Base-by-base conservation (phyloP, 2,113 vertebrate genomes). In the Labeo rohita region DNA sequence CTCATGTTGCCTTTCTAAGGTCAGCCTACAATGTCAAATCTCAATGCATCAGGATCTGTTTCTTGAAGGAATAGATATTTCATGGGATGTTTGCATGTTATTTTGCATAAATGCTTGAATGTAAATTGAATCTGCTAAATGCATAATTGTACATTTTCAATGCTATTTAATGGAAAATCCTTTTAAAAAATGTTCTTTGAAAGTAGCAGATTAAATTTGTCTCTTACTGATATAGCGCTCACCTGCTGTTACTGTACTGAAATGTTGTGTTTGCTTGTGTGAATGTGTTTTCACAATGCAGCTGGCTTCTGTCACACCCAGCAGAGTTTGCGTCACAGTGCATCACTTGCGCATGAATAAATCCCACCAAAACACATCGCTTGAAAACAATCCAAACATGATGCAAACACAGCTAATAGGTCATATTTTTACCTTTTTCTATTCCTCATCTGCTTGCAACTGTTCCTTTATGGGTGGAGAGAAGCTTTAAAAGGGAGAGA, bases 321-420 rank as follows among this genome's bases (percentile, higher is more conserved):
- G 92, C 95, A 94, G 91, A 93, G 93, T 90, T 87, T 91, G 61
- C 94, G 90, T 92, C 93, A 92, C 91, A 91, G 90, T 74, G 90
- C 87, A 94, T 96, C 93, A 94, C 91, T 91, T 91, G 87, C 93
- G 92, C 94, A 92, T 86, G 74, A 84, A 82, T 80, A 92, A 94
- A 89, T 88, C 91, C 89, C 90, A 77, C 92, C 94, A 92, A 94
- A 87, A 91, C 91, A 91, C 91, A 0, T 90, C 85, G 83, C 91
- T 92, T 94, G 94, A 92, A 92, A 92, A 93, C 92, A 79, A 54
- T 76, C 66, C 59, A 75, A 49, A 94, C 94, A 54, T 77, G 75
- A 54, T 18, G 15, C 8, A 77, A 21, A 45, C n/a, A 50, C 23
- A 49, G 21, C n/a, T 75, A 50, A 28, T 50, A 50, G 45, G 21